Conservation (phyloP, 2,797 vertebrate species). For the Aratinga solstitialis region DNA sequence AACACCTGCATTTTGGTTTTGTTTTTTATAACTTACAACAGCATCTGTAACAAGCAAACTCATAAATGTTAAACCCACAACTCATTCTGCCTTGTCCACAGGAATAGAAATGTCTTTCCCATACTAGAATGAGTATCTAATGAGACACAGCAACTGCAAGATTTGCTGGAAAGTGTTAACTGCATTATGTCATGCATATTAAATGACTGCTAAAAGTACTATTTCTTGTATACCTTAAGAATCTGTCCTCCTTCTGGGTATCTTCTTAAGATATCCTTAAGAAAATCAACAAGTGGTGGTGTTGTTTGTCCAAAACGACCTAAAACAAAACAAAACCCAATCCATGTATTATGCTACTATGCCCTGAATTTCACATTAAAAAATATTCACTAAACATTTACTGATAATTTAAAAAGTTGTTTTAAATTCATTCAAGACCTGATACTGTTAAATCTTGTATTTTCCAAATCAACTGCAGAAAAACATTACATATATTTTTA, state of each 20-base stretch:
- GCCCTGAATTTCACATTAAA: neutral
- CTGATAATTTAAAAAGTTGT: neutral
- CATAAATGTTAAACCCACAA: neutral
- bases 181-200: neutral
- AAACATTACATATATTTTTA: neutral
- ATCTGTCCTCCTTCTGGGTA: slow-evolving; percentile 99
- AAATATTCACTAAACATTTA: neutral
- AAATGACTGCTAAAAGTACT: neutral
- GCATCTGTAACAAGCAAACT: neutral
- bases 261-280: slow-evolving; percentile 96
- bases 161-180: neutral
- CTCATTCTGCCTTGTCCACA: neutral
- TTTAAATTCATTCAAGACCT: neutral
- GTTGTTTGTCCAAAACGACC: slow-evolving; percentile 98
- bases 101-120: neutral
- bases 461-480: neutral
- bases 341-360: neutral
- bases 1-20: neutral
- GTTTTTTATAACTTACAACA: neutral
- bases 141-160: neutral
- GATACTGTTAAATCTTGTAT: neutral
- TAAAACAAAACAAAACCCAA: slow-evolving; percentile 61
- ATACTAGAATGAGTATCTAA: neutral
- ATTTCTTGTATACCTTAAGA: slow-evolving; percentile 86
- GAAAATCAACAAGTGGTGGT: slow-evolving; percentile 95